Evolutionary conservation across 2,797 vertebrate genomes (phyloP), one percentile per base, ranked within the genome.

Genomic region (Columba guinea): DNA sequence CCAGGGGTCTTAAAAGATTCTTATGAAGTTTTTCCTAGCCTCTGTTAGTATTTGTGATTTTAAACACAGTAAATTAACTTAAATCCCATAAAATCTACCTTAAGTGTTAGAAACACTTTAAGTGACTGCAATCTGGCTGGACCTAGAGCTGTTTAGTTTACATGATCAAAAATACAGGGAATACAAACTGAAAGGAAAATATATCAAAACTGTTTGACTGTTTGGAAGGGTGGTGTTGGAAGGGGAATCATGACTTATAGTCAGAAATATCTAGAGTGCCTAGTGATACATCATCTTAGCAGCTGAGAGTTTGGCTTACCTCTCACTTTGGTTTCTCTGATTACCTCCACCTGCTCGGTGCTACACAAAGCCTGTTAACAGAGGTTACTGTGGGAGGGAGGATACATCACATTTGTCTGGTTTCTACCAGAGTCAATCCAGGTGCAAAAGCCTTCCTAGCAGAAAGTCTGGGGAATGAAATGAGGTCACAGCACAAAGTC

Each of bases 401-500:
- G 56, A 80, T 30, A 12, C 10, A 13, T n/a, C 19, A 14, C 5
- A 4, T 55, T 55, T 52, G 9, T 27, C 41, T 75, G 14, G 10
- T 64, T 75, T 73, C 59, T 37, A 3, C 4, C 5, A 11, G 11
- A 55, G 39, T 32, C 39, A 69, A 69, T 13, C 19, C 0, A 0
- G 11, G 5, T 2, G 1, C 11, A 37, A 55, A 24, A 49, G 12
- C 5, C 10, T 41, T 62, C 5, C 11, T 12, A 46, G 7, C 6
- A 52, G 32, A 32, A 77, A 41, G 26, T 21, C 27, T 64, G 4
- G 55, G 21, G 12, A 20, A 64, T 73, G 28, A 35, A 52, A 55
- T 11, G 7, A 53, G 18, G 4, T 16, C 19, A 15, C 0, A 19
- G 18, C 58, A 11, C 59, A 51, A 46, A 2, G 9, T 24, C 2